Conservation (phyloP, 1,140 invertebrate species). For the Nylanderia fulva region DNA sequence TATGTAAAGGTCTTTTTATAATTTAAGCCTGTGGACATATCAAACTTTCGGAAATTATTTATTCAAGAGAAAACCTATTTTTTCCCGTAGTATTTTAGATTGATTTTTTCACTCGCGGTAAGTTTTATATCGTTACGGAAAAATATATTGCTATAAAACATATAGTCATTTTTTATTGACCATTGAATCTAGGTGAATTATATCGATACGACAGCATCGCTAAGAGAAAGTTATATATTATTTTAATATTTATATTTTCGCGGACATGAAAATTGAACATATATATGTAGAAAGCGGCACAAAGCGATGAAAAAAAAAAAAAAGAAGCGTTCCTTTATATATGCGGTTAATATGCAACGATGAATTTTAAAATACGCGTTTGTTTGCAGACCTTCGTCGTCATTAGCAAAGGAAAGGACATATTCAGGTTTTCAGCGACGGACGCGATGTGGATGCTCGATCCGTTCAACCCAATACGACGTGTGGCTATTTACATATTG, state of each 20-base stretch:
- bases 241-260: neutral
- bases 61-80: neutral
- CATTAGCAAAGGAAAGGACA: conserved; percentile 99
- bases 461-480: conserved; percentile 98
- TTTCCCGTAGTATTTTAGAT: neutral
- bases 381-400: conserved; percentile 97
- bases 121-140: neutral
- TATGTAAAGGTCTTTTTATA: neutral
- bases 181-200: neutral
- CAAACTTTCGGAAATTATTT: neutral
- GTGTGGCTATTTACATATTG: conserved; percentile 98
- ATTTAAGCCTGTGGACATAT: neutral
- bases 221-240: neutral
- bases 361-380: conserved; percentile 41
- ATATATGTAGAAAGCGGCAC: neutral
- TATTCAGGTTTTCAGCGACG: conserved; percentile 99
- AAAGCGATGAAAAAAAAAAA: neutral
- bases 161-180: neutral
- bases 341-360: neutral
- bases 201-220: neutral
- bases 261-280: neutral
- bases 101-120: neutral
- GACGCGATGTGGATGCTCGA: conserved; percentile 97
- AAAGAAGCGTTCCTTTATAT: too few species aligned
- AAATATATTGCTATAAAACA: too few species aligned